phyloP scores from a whole-genome alignment of 2,888 invertebrate genomes.

The Protophormia terraenovae region DNA sequence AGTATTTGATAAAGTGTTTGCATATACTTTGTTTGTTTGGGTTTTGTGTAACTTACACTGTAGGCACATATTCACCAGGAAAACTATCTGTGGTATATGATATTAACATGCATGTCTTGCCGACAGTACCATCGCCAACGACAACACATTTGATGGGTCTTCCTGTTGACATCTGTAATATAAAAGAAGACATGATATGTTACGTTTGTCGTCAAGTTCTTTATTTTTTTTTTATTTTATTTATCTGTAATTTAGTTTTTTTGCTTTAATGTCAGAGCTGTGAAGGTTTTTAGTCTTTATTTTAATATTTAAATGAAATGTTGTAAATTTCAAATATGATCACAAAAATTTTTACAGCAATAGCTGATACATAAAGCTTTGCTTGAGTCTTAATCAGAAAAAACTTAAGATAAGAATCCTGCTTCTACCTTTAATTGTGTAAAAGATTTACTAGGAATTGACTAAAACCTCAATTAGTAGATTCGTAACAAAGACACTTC shows the following conservation, averaged over 20 bases:
- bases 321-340: too few species aligned
- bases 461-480: too few species aligned
- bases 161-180: conserved; percentile 90
- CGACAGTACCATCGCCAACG: conserved; percentile 96
- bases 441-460: too few species aligned
- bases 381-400: too few species aligned
- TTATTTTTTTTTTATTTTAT: background rate
- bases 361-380: too few species aligned
- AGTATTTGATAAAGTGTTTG: conserved; percentile 1
- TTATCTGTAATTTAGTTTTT: background rate
- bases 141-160: conserved; percentile 96
- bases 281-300: conserved; percentile 1
- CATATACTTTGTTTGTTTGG: background rate
- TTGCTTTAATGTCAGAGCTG: conserved; percentile 4
- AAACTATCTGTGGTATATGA: conserved; percentile 96
- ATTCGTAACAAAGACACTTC: too few species aligned
- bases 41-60: conserved; percentile 88
- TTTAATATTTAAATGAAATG: background rate
- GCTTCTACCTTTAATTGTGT: too few species aligned
- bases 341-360: too few species aligned
- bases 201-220: conserved; percentile 44
- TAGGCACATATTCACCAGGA: conserved; percentile 96
- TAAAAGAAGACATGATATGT: conserved; percentile 60
- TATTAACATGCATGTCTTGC: conserved; percentile 96
- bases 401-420: too few species aligned